Conservation (phyloP, 1,140 invertebrate genomes). For the Littorina saxatilis region DNA sequence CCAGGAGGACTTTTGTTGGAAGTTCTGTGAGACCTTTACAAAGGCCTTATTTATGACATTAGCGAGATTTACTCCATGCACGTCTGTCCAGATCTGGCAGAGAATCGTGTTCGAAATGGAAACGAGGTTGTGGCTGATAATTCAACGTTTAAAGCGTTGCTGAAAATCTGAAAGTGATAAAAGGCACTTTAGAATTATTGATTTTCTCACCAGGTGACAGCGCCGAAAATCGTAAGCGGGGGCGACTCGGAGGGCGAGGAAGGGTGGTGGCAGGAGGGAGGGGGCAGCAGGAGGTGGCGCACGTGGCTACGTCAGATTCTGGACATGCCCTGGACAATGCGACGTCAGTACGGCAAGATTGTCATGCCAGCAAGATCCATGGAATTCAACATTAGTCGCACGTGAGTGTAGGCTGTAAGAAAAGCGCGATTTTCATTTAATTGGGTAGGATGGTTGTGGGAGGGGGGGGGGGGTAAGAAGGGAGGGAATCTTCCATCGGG, state of each 20-base stretch:
- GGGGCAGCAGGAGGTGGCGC: slow-evolving; percentile 51
- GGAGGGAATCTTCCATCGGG: not conserved
- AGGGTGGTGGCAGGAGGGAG: slow-evolving; percentile 19
- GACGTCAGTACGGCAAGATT: slow-evolving; percentile 53
- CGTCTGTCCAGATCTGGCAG: no score
- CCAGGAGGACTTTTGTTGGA: no score
- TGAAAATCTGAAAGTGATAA: no score
- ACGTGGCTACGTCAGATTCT: slow-evolving; percentile 49
- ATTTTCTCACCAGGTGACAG: slow-evolving; percentile 4
- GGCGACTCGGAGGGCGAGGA: slow-evolving; percentile 14
- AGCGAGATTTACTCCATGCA: no score
- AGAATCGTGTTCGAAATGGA: no score
- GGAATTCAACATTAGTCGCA: slow-evolving; percentile 53
- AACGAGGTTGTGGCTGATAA: no score
- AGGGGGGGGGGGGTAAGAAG: not conserved
- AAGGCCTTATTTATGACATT: no score
- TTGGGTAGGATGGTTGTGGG: not conserved
- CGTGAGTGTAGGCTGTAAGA: slow-evolving; percentile 49
- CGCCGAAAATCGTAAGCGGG: slow-evolving; percentile 13
- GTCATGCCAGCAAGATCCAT: slow-evolving; percentile 46
- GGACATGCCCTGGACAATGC: slow-evolving; percentile 46
- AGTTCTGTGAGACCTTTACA: no score
- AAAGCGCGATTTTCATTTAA: no score
- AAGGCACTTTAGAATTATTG: no score
- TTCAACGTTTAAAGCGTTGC: no score